phyloP scores from a whole-genome alignment of 2,113 vertebrate genomes.

The Tonatia bakeri region DNA sequence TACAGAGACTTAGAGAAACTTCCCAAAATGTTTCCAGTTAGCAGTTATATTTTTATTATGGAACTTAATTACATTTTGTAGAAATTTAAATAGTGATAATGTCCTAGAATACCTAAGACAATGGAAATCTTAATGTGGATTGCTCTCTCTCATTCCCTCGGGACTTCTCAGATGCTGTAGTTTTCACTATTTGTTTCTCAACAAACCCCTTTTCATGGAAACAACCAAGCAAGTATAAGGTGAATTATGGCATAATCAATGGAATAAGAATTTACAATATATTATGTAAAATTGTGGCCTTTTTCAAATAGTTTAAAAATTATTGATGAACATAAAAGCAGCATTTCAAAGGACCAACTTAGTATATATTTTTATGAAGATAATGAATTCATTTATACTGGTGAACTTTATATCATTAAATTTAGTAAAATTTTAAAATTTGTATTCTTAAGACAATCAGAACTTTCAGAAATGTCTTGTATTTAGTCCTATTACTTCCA shows the following conservation, averaged over 20 bases:
- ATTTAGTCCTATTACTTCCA: background rate
- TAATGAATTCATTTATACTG: background rate
- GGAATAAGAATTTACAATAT: background rate
- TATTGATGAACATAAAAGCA: background rate
- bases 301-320: background rate
- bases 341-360: background rate
- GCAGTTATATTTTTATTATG: background rate
- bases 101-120: background rate
- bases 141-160: background rate
- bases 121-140: background rate
- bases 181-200: background rate
- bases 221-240: background rate
- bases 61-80: background rate
- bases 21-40: background rate
- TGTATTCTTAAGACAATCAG: background rate
- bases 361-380: background rate
- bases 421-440: background rate
- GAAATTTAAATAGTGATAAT: background rate
- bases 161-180: background rate
- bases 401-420: background rate
- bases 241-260: background rate
- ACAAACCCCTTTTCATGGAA: background rate
- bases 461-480: background rate
- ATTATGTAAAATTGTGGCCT: background rate
- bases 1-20: background rate